phyloP scores from a whole-genome alignment of 1,140 invertebrate species.

The Zaprionus capensis region DNA sequence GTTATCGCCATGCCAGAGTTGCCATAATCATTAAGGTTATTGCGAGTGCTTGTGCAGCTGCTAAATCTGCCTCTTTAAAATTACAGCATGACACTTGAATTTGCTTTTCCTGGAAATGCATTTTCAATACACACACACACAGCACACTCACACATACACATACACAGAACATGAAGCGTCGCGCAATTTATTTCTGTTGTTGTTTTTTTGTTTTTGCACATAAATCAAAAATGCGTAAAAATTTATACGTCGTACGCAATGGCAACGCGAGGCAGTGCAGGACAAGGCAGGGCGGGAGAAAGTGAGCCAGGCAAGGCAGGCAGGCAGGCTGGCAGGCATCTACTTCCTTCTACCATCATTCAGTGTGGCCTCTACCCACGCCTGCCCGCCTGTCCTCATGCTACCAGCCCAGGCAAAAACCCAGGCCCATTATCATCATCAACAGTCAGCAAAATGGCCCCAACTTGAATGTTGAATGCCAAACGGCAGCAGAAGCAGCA shows the following conservation, averaged over 20 bases:
- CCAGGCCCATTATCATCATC: slow-evolving; percentile 77
- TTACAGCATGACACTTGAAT: slow-evolving; percentile 34
- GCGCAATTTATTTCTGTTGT: slow-evolving; percentile 70
- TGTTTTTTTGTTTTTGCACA: slow-evolving; percentile 46
- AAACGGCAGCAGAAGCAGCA: slow-evolving; percentile 39
- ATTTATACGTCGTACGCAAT: slow-evolving; percentile 60
- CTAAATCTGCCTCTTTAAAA: slow-evolving; percentile 47
- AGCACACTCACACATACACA: slow-evolving; percentile 30
- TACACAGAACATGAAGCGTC: slow-evolving; percentile 43
- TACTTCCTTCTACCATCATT: slow-evolving; percentile 18
- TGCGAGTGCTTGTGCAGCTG: slow-evolving; percentile 51
- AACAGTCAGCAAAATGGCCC: slow-evolving; percentile 79
- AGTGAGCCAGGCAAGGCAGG: slow-evolving; percentile 9
- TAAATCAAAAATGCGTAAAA: slow-evolving; percentile 83
- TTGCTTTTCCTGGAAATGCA: slow-evolving; percentile 55
- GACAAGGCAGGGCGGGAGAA: not conserved
- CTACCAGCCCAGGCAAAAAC: slow-evolving; percentile 25
- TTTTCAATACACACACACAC: slow-evolving; percentile 70
- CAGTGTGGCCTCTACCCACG: not conserved
- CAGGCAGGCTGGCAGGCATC: slow-evolving; percentile 15
- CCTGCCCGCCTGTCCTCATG: not conserved
- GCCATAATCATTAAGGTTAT: slow-evolving; percentile 79
- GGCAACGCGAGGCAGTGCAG: slow-evolving; percentile 1
- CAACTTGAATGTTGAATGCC: slow-evolving; percentile 51
- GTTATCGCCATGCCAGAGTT: slow-evolving; percentile 57